These are phyloP conservation scores for Aegithalos caudatus DNA, from an alignment of 2,113 vertebrate species.

Conservation along the genomic window DNA sequence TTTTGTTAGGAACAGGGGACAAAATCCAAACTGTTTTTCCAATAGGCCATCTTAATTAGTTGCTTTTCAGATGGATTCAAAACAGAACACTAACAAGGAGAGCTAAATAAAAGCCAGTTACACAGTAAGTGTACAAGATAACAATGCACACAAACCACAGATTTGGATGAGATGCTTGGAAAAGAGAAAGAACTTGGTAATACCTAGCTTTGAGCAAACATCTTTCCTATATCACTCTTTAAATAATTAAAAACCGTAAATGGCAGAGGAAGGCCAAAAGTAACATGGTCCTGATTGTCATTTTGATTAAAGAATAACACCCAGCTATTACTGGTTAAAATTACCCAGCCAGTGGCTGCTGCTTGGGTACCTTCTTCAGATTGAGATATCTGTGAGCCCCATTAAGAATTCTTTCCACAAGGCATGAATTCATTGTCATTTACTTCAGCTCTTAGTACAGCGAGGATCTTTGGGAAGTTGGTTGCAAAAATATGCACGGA, in stretches of 20 bases:
- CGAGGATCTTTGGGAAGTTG: not conserved
- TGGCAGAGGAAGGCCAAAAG: not conserved
- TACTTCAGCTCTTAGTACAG: not conserved
- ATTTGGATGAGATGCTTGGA: not conserved
- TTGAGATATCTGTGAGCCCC: not conserved
- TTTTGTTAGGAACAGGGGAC: not conserved
- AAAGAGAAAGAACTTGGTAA: not conserved
- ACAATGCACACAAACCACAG: not conserved
- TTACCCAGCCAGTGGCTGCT: not conserved
- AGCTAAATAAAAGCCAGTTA: not conserved
- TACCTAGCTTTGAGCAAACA: not conserved
- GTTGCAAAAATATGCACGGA: not conserved
- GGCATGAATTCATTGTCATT: not conserved
- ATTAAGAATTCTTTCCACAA: not conserved
- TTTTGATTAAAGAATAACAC: not conserved
- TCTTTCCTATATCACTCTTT: not conserved
- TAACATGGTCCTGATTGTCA: rapidly evolving
- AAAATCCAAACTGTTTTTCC: not conserved
- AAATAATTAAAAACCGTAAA: not conserved
- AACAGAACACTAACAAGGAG: not conserved
- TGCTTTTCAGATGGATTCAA: not conserved
- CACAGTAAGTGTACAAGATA: not conserved
- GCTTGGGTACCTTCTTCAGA: not conserved
- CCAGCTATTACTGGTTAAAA: not conserved
- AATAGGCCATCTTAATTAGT: not conserved